Base-by-base conservation (phyloP, 1,140 invertebrate species). In the Pseudomyrmex pallidus region DNA sequence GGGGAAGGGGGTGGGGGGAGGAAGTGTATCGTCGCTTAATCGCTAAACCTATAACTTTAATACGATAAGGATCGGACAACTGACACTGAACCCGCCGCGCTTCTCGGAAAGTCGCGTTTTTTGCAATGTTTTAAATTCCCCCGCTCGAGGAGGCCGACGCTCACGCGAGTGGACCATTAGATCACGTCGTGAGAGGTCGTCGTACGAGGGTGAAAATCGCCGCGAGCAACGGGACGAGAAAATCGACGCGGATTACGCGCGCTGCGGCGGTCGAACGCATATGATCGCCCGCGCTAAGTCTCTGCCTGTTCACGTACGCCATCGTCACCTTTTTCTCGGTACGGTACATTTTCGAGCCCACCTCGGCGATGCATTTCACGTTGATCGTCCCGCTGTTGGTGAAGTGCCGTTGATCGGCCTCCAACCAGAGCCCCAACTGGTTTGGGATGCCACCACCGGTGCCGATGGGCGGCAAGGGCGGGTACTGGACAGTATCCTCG, bases 241-340 rank as follows among this genome's bases (percentile, higher is more conserved):
- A 48, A n/a, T n/a, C 46, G 12, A 73, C n/a, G 57, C 59, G 57
- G 52, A 80, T 20, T 54, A 20, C 70, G 54, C 64, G 61, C 78
- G 77, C n/a, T n/a, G n/a, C 73, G 68, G 63, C 73, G 68, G 61
- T 83, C 85, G 8, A 87, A 74, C 22, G 7, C 84, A 80, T 3
- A 2, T 85, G 57, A 82, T 91, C 87, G n/a, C 87, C 89, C 0
- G 91, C 86, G 72, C 90, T 91, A 57, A 90, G 82, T 50, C 88
- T 84, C 17, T 92, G 89, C 66, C 92, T 92, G 70, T 92, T 91
- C 7, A 89, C 86, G 61, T 89, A 85, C 0, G 84, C 84, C 70
- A 90, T 82, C 35, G 63, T 77, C 0, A 90, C 86, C 2, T 15
- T 67, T 8, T 84, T 87, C 64, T 90, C 90, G 12, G 67, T 46